A percentile compares a stretch with the other conserved stretches of the same genome.
Conservation (phyloP, 2,797 vertebrate genomes). For the Diglossa cyanea region DNA sequence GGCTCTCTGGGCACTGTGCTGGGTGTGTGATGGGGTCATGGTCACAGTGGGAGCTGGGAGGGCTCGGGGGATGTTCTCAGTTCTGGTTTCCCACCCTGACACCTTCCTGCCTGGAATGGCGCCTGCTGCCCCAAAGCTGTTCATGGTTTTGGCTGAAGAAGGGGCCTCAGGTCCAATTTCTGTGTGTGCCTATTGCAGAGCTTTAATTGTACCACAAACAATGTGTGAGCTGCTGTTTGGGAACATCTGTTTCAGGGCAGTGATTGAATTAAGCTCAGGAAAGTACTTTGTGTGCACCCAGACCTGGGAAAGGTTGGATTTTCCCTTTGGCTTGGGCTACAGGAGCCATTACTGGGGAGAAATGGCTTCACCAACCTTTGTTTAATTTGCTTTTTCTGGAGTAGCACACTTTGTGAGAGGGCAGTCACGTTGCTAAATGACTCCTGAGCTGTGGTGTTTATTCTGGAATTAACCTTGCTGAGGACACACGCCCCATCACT, state of each 20-base stretch:
- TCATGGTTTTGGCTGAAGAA: neutral
- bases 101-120: neutral
- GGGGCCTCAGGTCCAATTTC: neutral
- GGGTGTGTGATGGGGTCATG: neutral
- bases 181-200: accelerated
- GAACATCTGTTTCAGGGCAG: neutral
- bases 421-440: neutral
- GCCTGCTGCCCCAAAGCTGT: neutral
- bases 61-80: neutral
- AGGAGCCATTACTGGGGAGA: accelerated
- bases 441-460: neutral
- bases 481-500: neutral
- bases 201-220: neutral
- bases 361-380: neutral
- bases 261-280: neutral
- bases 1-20: neutral
- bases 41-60: neutral
- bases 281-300: neutral
- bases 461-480: neutral
- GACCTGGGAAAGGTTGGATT: neutral
- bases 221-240: neutral
- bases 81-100: neutral
- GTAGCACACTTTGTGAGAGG: neutral
- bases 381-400: neutral
- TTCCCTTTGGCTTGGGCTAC: neutral